Evolutionary conservation across 2,113 vertebrate species (phyloP).

Genomic region (Alectura lathami): DNA sequence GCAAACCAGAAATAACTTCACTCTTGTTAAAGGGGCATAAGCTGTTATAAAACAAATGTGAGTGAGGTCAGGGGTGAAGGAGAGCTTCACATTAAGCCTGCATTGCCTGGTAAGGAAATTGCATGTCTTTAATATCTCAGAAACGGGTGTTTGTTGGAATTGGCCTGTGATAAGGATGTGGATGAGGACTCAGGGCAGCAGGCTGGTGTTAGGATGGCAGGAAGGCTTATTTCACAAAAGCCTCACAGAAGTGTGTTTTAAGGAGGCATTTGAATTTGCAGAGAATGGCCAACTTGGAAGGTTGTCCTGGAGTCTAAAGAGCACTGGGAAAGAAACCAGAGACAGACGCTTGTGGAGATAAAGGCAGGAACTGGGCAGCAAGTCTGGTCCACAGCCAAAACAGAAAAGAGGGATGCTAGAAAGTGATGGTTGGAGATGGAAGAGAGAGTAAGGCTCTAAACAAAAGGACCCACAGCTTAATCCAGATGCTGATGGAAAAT

Average conservation of each 20-base stretch:
- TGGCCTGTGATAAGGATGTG: not conserved
- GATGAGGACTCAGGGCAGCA: not conserved
- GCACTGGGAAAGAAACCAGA: conserved; percentile 51
- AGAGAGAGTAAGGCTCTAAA: not conserved
- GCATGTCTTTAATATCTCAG: not conserved
- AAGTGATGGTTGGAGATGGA: not conserved
- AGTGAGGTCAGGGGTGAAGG: not conserved
- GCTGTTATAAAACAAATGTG: conserved; percentile 16
- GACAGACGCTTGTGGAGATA: conserved; percentile 3
- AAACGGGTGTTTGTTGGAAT: not conserved
- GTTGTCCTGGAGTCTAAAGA: conserved; percentile 37
- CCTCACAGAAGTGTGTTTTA: not conserved
- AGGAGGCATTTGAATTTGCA: conserved; percentile 31
- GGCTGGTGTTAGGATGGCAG: not conserved
- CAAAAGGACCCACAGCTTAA: not conserved
- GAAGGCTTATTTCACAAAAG: not conserved
- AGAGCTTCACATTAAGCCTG: not conserved
- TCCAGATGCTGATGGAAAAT: not conserved
- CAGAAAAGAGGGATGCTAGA: not conserved
- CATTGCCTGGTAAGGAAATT: conserved; percentile 1
- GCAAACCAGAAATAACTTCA: conserved; percentile 65
- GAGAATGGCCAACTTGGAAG: not conserved
- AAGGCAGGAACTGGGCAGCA: conserved; percentile 8
- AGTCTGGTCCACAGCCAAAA: not conserved
- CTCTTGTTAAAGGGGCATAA: conserved; percentile 42